A percentile compares a stretch with the other conserved stretches of the same genome.
Evolutionary conservation across 2,888 invertebrate genomes (phyloP).

Genomic region (Rhogogaster chlorosoma): DNA sequence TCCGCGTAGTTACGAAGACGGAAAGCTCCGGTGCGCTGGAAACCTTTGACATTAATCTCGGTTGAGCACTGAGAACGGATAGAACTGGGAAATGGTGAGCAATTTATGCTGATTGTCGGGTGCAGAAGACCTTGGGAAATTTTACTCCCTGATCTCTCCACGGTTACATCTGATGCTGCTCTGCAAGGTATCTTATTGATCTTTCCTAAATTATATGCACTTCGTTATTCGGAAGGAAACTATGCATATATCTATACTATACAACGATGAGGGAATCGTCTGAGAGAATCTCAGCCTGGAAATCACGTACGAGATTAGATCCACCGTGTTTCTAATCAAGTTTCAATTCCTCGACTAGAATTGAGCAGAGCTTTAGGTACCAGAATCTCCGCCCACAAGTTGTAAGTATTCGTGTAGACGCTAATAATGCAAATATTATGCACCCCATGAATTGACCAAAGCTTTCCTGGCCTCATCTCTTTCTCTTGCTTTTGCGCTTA

Average conservation of each 20-base stretch:
- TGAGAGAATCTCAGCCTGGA: not conserved
- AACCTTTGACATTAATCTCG: slow-evolving; percentile 48
- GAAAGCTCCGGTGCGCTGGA: not conserved
- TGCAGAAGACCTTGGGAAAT: not conserved
- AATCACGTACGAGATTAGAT: slow-evolving; percentile 1
- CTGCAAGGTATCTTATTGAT: not conserved
- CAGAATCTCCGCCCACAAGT: slow-evolving; percentile 19
- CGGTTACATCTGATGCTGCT: not conserved
- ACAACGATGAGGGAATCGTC: not conserved
- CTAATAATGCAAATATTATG: slow-evolving; percentile 34
- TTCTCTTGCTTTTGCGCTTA: not conserved
- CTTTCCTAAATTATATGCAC: not conserved
- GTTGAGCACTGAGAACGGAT: slow-evolving; percentile 17
- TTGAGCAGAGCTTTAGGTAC: not conserved
- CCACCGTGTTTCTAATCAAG: slow-evolving; percentile 28
- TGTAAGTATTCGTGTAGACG: not conserved
- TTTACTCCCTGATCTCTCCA: not conserved
- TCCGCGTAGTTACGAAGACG: not conserved
- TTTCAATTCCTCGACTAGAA: slow-evolving; percentile 24
- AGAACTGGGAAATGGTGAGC: slow-evolving; percentile 47
- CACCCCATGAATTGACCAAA: slow-evolving; percentile 50
- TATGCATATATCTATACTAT: not conserved
- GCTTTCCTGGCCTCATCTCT: not conserved
- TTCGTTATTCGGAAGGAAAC: not conserved
- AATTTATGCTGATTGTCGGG: slow-evolving; percentile 59